Conservation (phyloP, 1,140 invertebrate species). For the Danaus plexippus region DNA sequence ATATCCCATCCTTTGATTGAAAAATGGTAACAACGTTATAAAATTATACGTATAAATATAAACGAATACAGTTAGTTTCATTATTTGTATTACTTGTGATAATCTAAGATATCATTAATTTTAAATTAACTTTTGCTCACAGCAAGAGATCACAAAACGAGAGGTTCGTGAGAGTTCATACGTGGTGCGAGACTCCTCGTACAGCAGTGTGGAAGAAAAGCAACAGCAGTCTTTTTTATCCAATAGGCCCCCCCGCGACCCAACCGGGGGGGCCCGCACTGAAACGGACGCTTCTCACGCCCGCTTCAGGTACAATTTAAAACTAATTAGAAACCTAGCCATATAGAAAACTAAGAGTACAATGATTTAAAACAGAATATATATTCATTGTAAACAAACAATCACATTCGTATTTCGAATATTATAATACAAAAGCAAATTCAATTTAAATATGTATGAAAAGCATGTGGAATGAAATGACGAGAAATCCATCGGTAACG, state of each 20-base stretch:
- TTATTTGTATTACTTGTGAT: no score
- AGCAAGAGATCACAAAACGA: slow-evolving; percentile 57
- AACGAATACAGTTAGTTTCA: no score
- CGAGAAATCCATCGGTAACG: no score
- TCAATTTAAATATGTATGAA: no score
- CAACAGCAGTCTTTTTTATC: slow-evolving; percentile 72
- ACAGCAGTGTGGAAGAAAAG: slow-evolving; percentile 60
- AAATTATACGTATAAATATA: no score
- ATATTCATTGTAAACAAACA: not conserved
- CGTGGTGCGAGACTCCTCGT: slow-evolving; percentile 62
- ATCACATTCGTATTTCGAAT: no score
- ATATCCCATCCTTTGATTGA: no score
- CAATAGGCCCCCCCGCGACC: slow-evolving; percentile 71
- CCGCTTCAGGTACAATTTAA: slow-evolving; percentile 55
- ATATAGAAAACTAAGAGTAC: not conserved
- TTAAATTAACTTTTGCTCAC: slow-evolving; percentile 16
- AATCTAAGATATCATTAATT: not conserved
- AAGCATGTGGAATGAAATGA: no score
- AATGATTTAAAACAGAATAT: slow-evolving; percentile 4
- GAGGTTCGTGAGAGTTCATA: slow-evolving; percentile 61
- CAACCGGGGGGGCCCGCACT: slow-evolving; percentile 68
- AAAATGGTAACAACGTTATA: no score
- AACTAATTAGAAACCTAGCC: not conserved
- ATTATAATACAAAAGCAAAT: no score
- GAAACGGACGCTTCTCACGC: slow-evolving; percentile 72